These are phyloP conservation scores for Myripristis jacobus DNA, from an alignment of 2,797 vertebrate genomes.

Conservation along the genomic window DNA sequence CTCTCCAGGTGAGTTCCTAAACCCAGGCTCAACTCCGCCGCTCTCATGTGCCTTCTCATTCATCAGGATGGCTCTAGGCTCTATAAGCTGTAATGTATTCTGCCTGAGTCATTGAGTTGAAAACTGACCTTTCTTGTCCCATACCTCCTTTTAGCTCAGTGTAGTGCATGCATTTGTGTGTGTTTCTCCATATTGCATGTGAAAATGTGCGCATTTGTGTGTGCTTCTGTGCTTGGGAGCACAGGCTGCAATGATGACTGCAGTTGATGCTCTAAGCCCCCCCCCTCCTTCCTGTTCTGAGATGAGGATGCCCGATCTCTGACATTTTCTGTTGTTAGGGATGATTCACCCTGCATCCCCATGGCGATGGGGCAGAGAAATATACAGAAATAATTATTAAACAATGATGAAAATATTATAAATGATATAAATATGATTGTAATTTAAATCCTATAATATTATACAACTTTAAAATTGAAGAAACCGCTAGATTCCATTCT, in stretches of 20 bases:
- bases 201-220: not conserved
- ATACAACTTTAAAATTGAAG: too few species aligned
- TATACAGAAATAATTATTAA: too few species aligned
- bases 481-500: too few species aligned
- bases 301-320: constrained; percentile 45
- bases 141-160: constrained; percentile 12
- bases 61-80: too few species aligned
- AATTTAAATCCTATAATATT: too few species aligned
- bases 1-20: constrained; percentile 85
- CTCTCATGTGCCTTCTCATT: not conserved
- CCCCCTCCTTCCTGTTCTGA: constrained; percentile 9
- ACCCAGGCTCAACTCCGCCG: not conserved
- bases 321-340: constrained; percentile 59
- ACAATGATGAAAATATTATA: too few species aligned
- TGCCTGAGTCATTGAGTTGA: not conserved
- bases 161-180: not conserved
- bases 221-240: not conserved
- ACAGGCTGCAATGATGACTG: constrained; percentile 1
- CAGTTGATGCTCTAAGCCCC: not conserved
- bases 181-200: not conserved
- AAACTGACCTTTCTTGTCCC: constrained; percentile 7
- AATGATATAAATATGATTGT: too few species aligned
- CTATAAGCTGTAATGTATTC: not conserved
- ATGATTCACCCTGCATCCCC: constrained; percentile 73
- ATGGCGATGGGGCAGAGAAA: constrained; percentile 71